Percentiles rank a stretch among this genome's conserved stretches.
phyloP scores from a whole-genome alignment of 2,113 vertebrate species.

The Fulmarus glacialis region DNA sequence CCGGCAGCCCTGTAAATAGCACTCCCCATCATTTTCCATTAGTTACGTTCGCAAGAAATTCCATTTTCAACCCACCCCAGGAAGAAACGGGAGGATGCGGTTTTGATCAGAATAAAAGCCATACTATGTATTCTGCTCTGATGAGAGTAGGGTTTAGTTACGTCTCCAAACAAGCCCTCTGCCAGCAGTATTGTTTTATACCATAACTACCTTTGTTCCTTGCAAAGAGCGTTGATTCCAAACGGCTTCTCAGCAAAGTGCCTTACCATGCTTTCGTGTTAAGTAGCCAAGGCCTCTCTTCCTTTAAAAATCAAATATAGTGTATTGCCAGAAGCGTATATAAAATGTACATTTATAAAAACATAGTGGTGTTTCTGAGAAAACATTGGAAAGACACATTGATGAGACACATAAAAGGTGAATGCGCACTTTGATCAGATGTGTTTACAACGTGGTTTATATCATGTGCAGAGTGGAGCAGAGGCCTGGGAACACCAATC shows the following conservation, averaged over 20 bases:
- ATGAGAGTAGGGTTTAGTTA: slow-evolving; percentile 34
- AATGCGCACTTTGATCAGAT: slow-evolving; percentile 61
- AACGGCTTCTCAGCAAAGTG: slow-evolving; percentile 46
- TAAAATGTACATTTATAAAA: slow-evolving; percentile 63
- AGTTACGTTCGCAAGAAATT: neutral
- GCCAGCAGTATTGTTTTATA: slow-evolving; percentile 61
- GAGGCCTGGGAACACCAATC: slow-evolving; percentile 61
- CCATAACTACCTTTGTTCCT: slow-evolving; percentile 10
- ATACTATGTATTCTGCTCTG: slow-evolving; percentile 28
- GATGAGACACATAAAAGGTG: slow-evolving; percentile 67
- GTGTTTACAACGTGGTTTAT: slow-evolving; percentile 74
- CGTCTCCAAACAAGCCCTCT: neutral
- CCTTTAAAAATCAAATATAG: slow-evolving; percentile 54
- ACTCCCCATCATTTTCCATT: neutral
- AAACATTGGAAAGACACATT: slow-evolving; percentile 59
- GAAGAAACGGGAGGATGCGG: neutral
- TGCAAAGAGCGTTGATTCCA: slow-evolving; percentile 1
- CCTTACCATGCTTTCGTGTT: slow-evolving; percentile 63
- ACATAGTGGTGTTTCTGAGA: slow-evolving; percentile 48
- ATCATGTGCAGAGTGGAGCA: slow-evolving; percentile 63
- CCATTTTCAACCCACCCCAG: neutral
- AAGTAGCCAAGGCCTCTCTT: slow-evolving; percentile 55
- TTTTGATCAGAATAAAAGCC: slow-evolving; percentile 65
- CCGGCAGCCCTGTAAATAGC: slow-evolving; percentile 15
- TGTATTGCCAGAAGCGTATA: slow-evolving; percentile 56